Evolutionary conservation across 1,140 invertebrate genomes (phyloP), one percentile per base, ranked within the genome.

Genomic region (Drosophila trapezifrons): DNA sequence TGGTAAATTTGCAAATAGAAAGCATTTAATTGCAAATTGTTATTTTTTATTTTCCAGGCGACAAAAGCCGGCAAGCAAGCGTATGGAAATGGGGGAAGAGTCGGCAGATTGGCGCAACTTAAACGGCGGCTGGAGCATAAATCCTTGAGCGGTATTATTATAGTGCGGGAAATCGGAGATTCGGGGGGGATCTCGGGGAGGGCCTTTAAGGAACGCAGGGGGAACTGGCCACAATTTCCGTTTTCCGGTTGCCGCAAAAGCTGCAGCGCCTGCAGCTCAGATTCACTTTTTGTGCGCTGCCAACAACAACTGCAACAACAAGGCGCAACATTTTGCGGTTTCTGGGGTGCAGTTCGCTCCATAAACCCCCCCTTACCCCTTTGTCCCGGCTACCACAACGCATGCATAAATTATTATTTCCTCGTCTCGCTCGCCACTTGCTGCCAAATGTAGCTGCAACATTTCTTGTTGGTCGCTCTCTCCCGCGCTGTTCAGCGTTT

Each of bases 321-420:
- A 81, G 76, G 71, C 75, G 71, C 78, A 76, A 78, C 76, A 86
- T 83, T 86, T 87, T 86, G 83, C 84, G 83, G 83, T 87, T 78
- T 71, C 62, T 62, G 42, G 78, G 64, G 51, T 72, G 74, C 83
- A 72, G 17, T 22, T n/a, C 45, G 27, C 38, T 17, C 40, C 10
- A 9, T 38, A 27, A 18, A 25, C n/a, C 10, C 38, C 35, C 37
- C 17, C n/a, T 9, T 13, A 13, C 38, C 35, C 37, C 17, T 17
- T 9, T 13, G n/a, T 17, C 29, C 18, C 13, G 5, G 27, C 78
- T 49, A 86, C 82, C 83, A 71, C 83, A 87, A 87, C 76, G 84
- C 83, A 87, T 87, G 83, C 83, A 87, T 87, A 87, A 87, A 87
- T 87, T 87, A 87, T 87, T 87, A 87, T 87, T 87, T 87, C 67